Conservation (phyloP, 1,140 invertebrate species). For the Ruditapes philippinarum region DNA sequence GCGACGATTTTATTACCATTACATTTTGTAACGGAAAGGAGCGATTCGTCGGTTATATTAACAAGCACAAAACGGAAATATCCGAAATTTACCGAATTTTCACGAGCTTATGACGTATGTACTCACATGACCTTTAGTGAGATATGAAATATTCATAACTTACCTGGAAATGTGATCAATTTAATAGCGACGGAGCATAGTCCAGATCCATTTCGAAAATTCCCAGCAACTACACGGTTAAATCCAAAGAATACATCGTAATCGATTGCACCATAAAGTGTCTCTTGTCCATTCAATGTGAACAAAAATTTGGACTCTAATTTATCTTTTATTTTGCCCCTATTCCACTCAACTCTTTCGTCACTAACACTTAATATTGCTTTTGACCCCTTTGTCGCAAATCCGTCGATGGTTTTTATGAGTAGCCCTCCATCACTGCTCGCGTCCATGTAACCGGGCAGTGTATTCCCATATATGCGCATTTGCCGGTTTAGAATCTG, state of each 20-base stretch:
- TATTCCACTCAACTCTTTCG: slow-evolving; percentile 81
- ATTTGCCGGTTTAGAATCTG: slow-evolving; percentile 84
- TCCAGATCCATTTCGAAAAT: slow-evolving; percentile 82
- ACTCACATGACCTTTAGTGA: no score
- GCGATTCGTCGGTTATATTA: no score
- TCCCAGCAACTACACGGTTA: slow-evolving; percentile 84
- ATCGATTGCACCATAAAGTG: slow-evolving; percentile 75
- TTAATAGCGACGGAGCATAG: slow-evolving; percentile 82
- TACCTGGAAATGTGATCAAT: slow-evolving; percentile 72
- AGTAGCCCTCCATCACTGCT: slow-evolving; percentile 82
- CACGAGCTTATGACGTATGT: no score
- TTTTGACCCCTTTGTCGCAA: slow-evolving; percentile 79
- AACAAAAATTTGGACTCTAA: slow-evolving; percentile 83
- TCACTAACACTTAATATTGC: slow-evolving; percentile 80
- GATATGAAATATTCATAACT: no score
- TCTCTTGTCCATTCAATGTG: slow-evolving; percentile 78
- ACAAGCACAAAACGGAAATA: no score
- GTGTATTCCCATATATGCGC: slow-evolving; percentile 82
- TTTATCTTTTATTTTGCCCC: slow-evolving; percentile 76
- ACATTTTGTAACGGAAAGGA: no score
- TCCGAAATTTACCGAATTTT: no score
- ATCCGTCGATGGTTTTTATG: slow-evolving; percentile 80
- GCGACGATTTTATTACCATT: no score
- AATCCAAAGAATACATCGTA: slow-evolving; percentile 83
- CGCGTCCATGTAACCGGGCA: slow-evolving; percentile 83